Evolutionary conservation across 2,113 vertebrate species (phyloP).

Genomic region (Xiphophorus maculatus): DNA sequence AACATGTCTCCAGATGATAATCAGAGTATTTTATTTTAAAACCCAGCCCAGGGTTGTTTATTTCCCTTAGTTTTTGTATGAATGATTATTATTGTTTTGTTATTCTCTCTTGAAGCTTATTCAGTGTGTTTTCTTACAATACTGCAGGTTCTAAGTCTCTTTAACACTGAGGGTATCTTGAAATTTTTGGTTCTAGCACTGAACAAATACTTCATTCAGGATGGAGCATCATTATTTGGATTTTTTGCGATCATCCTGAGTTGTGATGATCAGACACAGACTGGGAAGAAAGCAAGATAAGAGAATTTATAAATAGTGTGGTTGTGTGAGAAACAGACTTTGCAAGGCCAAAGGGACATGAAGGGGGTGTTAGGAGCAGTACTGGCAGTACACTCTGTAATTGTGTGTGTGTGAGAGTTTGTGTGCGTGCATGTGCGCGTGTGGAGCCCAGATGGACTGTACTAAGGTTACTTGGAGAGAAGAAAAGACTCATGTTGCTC

Average conservation of each 20-base stretch:
- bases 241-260: slow-evolving; percentile 9
- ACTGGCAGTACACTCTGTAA: slow-evolving; percentile 73
- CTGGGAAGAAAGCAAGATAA: slow-evolving; percentile 22
- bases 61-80: background rate
- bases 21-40: background rate
- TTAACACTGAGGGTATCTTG: background rate
- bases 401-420: slow-evolving; percentile 56
- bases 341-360: slow-evolving; percentile 69
- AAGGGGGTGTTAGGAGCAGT: slow-evolving; percentile 66
- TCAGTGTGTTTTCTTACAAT: background rate
- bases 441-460: slow-evolving; percentile 76
- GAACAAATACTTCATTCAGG: slow-evolving; percentile 26
- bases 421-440: slow-evolving; percentile 42
- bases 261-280: slow-evolving; percentile 20
- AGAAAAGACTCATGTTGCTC: slow-evolving; percentile 66
- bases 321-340: slow-evolving; percentile 70
- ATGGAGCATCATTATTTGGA: slow-evolving; percentile 25
- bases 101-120: background rate
- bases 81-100: background rate
- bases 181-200: slow-evolving; percentile 1
- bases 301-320: slow-evolving; percentile 52
- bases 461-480: slow-evolving; percentile 70
- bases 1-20: background rate
- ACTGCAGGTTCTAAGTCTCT: background rate
- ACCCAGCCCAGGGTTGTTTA: too few species aligned